Evolutionary conservation across 2,113 vertebrate species (phyloP).

Genomic region (Peucedramus taeniatus): DNA sequence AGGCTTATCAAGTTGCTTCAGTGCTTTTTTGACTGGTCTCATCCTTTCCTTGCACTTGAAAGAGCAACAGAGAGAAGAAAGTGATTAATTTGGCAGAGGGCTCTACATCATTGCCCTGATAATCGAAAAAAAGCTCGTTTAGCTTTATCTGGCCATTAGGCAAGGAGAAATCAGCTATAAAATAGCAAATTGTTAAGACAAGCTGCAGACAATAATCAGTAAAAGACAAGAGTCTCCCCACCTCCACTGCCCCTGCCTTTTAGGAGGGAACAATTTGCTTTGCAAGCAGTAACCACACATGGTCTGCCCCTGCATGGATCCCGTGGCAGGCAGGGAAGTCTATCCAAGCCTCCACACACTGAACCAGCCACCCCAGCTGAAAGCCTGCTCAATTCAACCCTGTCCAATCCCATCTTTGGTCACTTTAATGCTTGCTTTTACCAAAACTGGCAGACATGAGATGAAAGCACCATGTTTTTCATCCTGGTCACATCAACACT

Average conservation of each 20-base stretch:
- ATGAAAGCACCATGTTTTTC: not conserved
- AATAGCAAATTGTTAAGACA: not conserved
- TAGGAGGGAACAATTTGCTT: not conserved
- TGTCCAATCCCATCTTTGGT: not conserved
- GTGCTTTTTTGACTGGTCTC: slow-evolving; percentile 95
- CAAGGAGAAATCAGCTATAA: not conserved
- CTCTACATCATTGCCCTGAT: not conserved
- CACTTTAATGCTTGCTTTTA: not conserved
- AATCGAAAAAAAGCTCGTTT: not conserved
- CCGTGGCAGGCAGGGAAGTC: not conserved
- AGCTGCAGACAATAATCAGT: not conserved
- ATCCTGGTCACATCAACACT: rapidly evolving
- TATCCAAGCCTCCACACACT: not conserved
- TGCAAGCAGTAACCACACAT: not conserved
- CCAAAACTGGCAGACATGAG: not conserved
- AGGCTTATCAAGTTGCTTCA: slow-evolving; percentile 97
- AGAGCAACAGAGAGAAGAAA: not conserved
- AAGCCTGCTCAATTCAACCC: not conserved
- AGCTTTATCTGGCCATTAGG: not conserved
- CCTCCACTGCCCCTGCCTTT: not conserved
- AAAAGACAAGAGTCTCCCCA: not conserved
- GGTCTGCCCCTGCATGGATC: not conserved
- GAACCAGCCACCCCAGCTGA: not conserved
- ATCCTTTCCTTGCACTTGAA: slow-evolving; percentile 96
- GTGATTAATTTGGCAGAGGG: not conserved